Conservation (phyloP, 2,888 invertebrate genomes). For the Diarsia dahlii region DNA sequence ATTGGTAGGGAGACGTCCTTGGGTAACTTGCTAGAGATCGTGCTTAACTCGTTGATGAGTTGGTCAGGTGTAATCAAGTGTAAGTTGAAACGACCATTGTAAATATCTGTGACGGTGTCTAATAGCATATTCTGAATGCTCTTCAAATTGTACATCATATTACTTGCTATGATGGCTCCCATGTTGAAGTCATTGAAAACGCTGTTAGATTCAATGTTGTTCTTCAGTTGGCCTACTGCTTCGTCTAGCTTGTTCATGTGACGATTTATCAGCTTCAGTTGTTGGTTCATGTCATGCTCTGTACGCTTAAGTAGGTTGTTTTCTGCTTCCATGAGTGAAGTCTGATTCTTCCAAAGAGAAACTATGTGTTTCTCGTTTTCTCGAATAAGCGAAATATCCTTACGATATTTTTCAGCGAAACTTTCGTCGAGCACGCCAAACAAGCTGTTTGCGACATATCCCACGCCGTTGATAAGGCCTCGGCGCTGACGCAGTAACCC, state of each 20-base stretch:
- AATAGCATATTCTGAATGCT: background rate
- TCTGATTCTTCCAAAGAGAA: too few relatives aligned
- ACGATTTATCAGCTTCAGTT: too few relatives aligned
- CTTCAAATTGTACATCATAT: background rate
- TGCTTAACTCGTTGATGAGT: background rate
- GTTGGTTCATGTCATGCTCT: too few relatives aligned
- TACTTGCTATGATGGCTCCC: background rate
- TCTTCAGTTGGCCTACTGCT: background rate
- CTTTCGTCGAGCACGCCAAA: background rate
- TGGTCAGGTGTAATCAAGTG: background rate
- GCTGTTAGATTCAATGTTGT: background rate
- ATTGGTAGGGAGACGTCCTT: too few relatives aligned
- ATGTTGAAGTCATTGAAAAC: background rate
- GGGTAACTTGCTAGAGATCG: background rate
- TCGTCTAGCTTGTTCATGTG: background rate
- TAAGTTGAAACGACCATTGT: too few relatives aligned
- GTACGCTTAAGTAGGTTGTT: too few relatives aligned
- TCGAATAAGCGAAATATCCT: too few relatives aligned
- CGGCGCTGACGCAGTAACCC: constrained; percentile 2
- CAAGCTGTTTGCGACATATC: background rate
- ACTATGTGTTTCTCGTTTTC: too few relatives aligned
- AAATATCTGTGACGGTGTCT: too few relatives aligned
- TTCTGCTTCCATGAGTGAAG: too few relatives aligned
- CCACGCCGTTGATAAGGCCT: background rate
- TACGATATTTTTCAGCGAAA: background rate